Percentiles rank a stretch among this genome's conserved stretches.
These are phyloP conservation scores for Salticus scenicus DNA, from an alignment of 2,888 invertebrate species.

Conservation along the genomic window DNA sequence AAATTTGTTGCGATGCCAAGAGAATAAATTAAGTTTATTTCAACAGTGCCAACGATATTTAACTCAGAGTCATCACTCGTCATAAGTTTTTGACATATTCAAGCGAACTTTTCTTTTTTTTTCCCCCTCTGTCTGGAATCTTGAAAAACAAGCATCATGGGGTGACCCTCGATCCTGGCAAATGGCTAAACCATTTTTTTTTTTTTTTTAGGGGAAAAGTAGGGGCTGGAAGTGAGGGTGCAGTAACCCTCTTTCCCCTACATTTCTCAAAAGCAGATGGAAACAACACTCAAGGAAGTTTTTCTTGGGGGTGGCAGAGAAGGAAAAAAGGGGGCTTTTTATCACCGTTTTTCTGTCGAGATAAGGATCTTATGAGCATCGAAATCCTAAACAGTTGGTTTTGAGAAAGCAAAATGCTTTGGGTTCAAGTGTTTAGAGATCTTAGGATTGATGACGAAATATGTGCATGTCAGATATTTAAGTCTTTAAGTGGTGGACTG, in stretches of 20 bases:
- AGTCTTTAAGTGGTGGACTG: neutral
- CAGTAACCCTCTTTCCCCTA: neutral
- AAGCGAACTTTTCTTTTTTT: too few species aligned
- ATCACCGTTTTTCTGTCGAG: slow-evolving; percentile 33
- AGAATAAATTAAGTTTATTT: too few species aligned
- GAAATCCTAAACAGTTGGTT: slow-evolving; percentile 36
- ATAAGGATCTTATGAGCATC: slow-evolving; percentile 35
- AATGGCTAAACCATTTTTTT: slow-evolving; percentile 15
- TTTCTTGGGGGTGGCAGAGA: slow-evolving; percentile 28
- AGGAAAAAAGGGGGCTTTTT: neutral
- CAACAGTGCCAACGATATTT: too few species aligned
- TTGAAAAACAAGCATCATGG: neutral
- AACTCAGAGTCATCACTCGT: too few species aligned
- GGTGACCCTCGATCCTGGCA: slow-evolving; percentile 19
- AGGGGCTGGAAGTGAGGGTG: slow-evolving; percentile 10
- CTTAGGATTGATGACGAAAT: slow-evolving; percentile 37
- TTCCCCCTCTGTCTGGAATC: neutral
- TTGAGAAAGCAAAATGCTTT: neutral
- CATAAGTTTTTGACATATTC: too few species aligned
- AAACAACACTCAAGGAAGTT: slow-evolving; percentile 41
- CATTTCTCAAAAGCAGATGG: slow-evolving; percentile 50
- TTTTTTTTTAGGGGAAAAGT: neutral
- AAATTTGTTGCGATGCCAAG: too few species aligned
- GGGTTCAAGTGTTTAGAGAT: slow-evolving; percentile 21
- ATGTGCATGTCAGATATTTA: neutral